These are phyloP conservation scores for Podarcis muralis DNA, from an alignment of 2,113 vertebrate genomes.

Conservation along the genomic window DNA sequence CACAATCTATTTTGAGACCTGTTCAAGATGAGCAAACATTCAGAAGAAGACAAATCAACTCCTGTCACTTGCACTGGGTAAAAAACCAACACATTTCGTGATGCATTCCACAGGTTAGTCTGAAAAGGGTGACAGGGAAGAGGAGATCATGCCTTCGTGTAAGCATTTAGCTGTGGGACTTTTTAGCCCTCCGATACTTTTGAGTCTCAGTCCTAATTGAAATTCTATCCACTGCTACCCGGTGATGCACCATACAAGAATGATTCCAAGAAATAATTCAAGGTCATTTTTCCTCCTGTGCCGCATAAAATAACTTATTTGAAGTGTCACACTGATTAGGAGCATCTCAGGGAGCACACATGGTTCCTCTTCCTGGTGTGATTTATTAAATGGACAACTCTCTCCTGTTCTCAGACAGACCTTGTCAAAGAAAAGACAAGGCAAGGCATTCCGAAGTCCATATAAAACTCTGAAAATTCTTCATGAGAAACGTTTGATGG, in stretches of 20 bases:
- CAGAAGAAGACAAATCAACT: neutral
- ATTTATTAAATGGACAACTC: conserved; percentile 45
- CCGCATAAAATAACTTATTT: conserved; percentile 67
- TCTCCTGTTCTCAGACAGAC: conserved; percentile 9
- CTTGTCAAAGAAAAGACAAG: conserved; percentile 40
- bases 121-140: neutral
- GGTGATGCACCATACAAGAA: conserved; percentile 55
- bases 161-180: neutral
- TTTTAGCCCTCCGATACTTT: conserved; percentile 24
- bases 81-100: neutral
- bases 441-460: conserved; percentile 7
- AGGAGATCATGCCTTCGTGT: neutral
- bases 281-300: conserved; percentile 61
- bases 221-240: conserved; percentile 63
- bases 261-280: conserved; percentile 61
- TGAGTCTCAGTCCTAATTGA: conserved; percentile 64
- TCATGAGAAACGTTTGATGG: neutral
- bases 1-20: neutral
- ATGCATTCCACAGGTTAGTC: neutral
- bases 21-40: neutral
- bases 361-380: conserved; percentile 12
- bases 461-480: conserved; percentile 6
- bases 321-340: conserved; percentile 62
- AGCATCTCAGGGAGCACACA: conserved; percentile 41
- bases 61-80: too few relatives aligned